Evolutionary conservation across 2,113 vertebrate species (phyloP), one percentile per base, ranked within the genome.

Genomic region (Clarias macrocephalus): DNA sequence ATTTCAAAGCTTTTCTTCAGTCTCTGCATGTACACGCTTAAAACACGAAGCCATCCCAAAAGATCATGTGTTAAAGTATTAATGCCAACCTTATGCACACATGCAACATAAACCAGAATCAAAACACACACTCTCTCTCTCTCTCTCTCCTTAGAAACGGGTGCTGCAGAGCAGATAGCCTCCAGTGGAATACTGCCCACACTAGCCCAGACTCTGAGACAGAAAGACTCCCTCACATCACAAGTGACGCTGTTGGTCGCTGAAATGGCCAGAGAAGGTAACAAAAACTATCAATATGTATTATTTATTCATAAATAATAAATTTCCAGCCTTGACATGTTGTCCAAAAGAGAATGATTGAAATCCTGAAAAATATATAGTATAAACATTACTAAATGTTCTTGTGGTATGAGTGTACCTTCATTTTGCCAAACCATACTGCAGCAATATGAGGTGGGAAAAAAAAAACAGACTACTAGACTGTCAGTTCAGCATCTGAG

Each of bases 201-300:
- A 0, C 80, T 97, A 89, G 93, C 93, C 76, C 94, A 95, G 90
- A 86, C 95, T 73, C 91, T 97, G 57, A 92, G 91, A 89, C 90
- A 89, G 56, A 95, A 93, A 4, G 92, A 94, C 89, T 85, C 16
- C 2, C 94, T 95, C 21, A 94, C 93, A 79, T 91, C 94, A 79
- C 95, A 95, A 92, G 95, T 95, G 88, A 94, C 96, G 8, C 93
- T 97, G 66, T 90, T 97, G 89, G 94, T 97, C 68, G 96, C 96
- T 65, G 96, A 97, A 91, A 94, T 96, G 92, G 95, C 95, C 68
- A 95, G 96, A 86, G 95, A 97, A 82, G 96, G 97, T 97, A 91
- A 79, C 18, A n/a, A 25, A 5, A 63, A 63, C 3, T 75, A 18
- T 4, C 42, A 62, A n/a, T 33, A 62, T 82, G 16, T 23, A 82